phyloP scores from a whole-genome alignment of 2,113 vertebrate species.

The Archocentrus centrarchus region DNA sequence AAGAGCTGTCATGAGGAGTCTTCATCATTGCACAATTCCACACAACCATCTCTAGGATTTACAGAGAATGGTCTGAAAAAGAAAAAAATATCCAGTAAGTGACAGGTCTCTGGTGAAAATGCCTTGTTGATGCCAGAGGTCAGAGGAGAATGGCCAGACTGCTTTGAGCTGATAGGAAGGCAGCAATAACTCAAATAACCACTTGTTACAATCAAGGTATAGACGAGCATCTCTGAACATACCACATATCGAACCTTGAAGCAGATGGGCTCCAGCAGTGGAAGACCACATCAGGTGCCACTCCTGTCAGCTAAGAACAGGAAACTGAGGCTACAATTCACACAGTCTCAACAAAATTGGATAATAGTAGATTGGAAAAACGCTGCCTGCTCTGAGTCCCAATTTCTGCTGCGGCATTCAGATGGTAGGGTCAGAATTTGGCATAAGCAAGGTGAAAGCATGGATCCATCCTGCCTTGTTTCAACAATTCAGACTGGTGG shows the following conservation, averaged over 20 bases:
- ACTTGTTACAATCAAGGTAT: background rate
- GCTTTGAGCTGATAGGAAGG: background rate
- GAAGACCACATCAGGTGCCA: background rate
- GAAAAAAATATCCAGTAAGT: background rate
- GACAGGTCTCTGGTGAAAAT: background rate
- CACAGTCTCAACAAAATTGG: background rate
- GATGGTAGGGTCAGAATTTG: too few relatives aligned
- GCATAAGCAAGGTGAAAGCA: too few relatives aligned
- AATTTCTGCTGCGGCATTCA: background rate
- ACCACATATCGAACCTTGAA: background rate
- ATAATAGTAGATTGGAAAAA: too few relatives aligned
- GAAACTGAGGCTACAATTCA: background rate
- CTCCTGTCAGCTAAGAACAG: conserved; percentile 1
- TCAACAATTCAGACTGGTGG: too few relatives aligned
- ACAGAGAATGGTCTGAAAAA: background rate
- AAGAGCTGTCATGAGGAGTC: background rate
- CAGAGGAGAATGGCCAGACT: background rate
- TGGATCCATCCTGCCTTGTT: too few relatives aligned
- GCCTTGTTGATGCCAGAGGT: too few relatives aligned
- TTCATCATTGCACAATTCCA: background rate
- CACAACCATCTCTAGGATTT: background rate
- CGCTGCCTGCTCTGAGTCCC: too few relatives aligned
- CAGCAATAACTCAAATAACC: background rate
- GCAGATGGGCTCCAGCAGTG: background rate
- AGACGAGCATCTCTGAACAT: background rate